Evolutionary conservation across 2,113 vertebrate species (phyloP).

Genomic region (Anarhynchus alexandrinus): DNA sequence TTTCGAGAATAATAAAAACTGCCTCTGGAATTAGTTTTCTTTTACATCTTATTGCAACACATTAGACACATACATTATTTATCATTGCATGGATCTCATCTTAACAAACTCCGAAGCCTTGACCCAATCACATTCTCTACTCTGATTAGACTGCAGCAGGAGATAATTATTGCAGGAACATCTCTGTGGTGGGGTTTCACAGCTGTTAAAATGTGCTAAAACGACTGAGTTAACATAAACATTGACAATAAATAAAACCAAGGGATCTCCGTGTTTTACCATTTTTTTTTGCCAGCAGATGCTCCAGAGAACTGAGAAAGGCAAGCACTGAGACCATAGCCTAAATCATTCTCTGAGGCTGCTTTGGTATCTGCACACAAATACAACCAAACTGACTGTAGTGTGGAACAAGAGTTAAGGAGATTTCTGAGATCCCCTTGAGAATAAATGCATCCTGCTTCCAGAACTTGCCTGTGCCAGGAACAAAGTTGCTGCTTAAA

Average conservation of each 20-base stretch:
- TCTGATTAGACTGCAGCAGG: background rate
- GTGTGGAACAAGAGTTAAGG: background rate
- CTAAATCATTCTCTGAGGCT: background rate
- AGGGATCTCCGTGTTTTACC: background rate
- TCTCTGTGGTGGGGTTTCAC: background rate
- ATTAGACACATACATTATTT: conserved; percentile 45
- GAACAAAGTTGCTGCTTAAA: background rate
- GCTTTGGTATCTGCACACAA: background rate
- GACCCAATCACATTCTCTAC: background rate
- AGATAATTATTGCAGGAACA: conserved; percentile 33
- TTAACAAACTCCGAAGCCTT: conserved; percentile 30
- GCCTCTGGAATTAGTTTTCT: conserved; percentile 51
- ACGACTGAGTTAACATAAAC: background rate
- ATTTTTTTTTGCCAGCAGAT: background rate
- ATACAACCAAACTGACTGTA: background rate
- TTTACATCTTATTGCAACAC: conserved; percentile 32
- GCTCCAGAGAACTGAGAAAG: background rate
- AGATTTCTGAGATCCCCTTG: background rate
- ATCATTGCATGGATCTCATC: conserved; percentile 1
- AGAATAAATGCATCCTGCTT: background rate
- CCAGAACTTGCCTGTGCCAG: background rate
- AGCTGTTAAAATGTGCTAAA: conserved; percentile 3
- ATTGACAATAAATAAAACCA: background rate
- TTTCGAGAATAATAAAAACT: conserved; percentile 38
- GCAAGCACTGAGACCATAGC: background rate